Percentiles rank a stretch among this genome's conserved stretches.
Conservation (phyloP, 1,140 invertebrate genomes). For the Platyscapa corneri region DNA sequence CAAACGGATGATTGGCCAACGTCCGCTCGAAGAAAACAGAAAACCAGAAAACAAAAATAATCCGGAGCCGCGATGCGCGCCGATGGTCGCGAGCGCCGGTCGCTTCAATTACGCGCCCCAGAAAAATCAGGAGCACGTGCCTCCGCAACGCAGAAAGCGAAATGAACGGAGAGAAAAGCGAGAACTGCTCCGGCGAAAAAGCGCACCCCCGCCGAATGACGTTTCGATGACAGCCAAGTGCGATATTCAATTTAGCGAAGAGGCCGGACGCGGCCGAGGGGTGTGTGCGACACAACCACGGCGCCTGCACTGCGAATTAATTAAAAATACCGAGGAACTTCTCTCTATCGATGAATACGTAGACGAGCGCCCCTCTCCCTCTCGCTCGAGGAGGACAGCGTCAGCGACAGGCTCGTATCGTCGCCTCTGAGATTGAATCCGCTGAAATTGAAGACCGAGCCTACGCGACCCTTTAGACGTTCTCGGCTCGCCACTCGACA, state of each 20-base stretch:
- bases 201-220: not conserved
- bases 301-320: not conserved
- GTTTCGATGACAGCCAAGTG: constrained; percentile 8
- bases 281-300: too few relatives aligned
- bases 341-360: not conserved
- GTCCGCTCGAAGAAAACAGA: not conserved
- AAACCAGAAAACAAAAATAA: too few relatives aligned
- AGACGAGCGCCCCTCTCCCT: not conserved
- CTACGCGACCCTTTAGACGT: constrained; percentile 62
- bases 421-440: constrained; percentile 27
- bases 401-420: not conserved
- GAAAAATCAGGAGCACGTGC: not conserved
- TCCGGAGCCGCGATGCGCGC: too few relatives aligned
- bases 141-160: not conserved
- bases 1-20: not conserved
- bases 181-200: too few relatives aligned
- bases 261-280: not conserved
- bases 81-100: too few relatives aligned
- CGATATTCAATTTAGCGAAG: constrained; percentile 33
- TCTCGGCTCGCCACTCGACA: not conserved
- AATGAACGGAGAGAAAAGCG: not conserved
- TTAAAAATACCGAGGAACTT: constrained; percentile 32
- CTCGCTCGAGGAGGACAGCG: not conserved
- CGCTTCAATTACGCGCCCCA: too few relatives aligned
- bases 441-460: constrained; percentile 59